These are phyloP conservation scores for Tuberolachnus salignus DNA, from an alignment of 2,888 invertebrate genomes.

Conservation along the genomic window DNA sequence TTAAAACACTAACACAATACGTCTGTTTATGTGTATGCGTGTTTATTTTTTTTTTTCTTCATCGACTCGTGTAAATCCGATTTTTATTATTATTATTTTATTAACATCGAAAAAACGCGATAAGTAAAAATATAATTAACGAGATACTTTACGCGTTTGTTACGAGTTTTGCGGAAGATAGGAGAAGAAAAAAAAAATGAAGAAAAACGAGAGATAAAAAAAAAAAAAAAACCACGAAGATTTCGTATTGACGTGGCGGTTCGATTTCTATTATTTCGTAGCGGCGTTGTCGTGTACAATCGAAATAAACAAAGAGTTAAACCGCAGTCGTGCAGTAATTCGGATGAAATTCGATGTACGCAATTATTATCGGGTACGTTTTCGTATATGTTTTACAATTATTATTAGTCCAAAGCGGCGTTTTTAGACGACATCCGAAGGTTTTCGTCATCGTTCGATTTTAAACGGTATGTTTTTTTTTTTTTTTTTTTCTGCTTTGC, in stretches of 20 bases:
- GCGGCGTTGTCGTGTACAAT: neutral
- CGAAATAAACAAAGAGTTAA: constrained; percentile 41
- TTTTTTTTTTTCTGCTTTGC: neutral
- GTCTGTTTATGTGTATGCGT: no score
- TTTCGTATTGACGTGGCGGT: neutral
- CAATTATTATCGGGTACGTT: constrained; percentile 11
- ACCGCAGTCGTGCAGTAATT: constrained; percentile 19
- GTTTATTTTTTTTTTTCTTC: no score
- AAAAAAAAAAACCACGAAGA: neutral
- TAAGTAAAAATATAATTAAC: neutral
- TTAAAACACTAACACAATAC: no score
- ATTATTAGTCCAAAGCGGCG: constrained; percentile 6
- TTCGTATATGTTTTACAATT: constrained; percentile 51
- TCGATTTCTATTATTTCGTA: neutral
- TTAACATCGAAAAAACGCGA: no score
- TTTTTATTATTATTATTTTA: no score
- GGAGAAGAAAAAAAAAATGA: neutral
- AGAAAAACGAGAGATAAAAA: no score
- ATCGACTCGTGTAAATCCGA: no score
- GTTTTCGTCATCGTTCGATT: constrained; percentile 46
- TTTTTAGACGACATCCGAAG: constrained; percentile 21
- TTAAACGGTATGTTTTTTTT: constrained; percentile 40
- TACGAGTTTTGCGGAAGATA: neutral
- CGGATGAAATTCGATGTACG: constrained; percentile 42
- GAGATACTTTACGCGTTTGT: neutral